Evolutionary conservation across 2,797 vertebrate genomes (phyloP).

Genomic region (Sciurus vulgaris): DNA sequence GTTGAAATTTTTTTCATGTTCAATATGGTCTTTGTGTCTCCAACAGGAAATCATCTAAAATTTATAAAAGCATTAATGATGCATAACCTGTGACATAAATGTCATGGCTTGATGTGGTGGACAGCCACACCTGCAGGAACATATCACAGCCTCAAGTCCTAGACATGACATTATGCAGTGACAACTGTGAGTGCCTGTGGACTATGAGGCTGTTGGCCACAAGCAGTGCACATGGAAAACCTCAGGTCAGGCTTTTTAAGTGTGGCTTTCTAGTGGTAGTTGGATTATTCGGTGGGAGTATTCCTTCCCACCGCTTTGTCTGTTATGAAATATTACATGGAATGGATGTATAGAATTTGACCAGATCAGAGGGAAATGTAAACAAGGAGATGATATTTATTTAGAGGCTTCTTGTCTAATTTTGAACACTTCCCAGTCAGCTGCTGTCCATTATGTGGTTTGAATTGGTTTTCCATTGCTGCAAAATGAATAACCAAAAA

Average conservation of each 20-base stretch:
- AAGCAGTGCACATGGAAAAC: background rate
- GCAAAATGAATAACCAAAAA: background rate
- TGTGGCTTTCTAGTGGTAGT: background rate
- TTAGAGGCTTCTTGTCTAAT: background rate
- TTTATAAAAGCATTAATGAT: no score
- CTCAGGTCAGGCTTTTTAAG: background rate
- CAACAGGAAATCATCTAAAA: no score
- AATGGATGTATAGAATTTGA: background rate
- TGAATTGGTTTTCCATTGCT: background rate
- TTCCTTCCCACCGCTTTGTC: background rate
- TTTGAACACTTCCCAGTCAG: background rate
- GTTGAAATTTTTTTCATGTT: no score
- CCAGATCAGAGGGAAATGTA: background rate
- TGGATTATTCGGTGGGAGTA: background rate
- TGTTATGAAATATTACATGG: background rate
- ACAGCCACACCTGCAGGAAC: background rate
- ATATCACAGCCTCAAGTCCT: background rate
- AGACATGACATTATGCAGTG: background rate
- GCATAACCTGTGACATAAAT: no score
- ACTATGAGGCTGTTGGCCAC: background rate
- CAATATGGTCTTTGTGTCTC: no score
- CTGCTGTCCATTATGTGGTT: background rate
- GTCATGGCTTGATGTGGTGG: no score
- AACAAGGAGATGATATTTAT: background rate
- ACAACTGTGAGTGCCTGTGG: background rate